phyloP scores from a whole-genome alignment of 2,113 vertebrate genomes.

The Oreocharis arfaki region DNA sequence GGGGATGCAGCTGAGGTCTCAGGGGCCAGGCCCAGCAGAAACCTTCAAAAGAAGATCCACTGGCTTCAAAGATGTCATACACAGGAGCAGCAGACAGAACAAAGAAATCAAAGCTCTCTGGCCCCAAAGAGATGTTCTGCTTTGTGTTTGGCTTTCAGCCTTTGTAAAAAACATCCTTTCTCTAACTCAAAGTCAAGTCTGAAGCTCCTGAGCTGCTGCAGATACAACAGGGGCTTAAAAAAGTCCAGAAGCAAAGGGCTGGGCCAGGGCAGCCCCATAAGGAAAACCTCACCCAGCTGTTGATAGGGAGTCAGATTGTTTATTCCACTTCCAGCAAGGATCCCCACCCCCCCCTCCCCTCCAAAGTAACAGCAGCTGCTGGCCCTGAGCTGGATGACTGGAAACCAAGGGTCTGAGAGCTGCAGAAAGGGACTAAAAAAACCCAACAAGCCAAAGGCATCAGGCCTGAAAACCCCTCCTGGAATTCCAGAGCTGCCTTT shows the following conservation, averaged over 20 bases:
- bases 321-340: not conserved
- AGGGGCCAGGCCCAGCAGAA: not conserved
- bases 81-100: not conserved
- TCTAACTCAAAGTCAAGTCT: not conserved
- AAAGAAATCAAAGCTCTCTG: conserved; percentile 7
- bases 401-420: not conserved
- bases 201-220: not conserved
- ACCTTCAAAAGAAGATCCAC: not conserved
- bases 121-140: not conserved
- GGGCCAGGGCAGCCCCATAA: not conserved
- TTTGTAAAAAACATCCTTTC: not conserved
- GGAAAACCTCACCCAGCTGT: not conserved
- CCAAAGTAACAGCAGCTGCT: not conserved
- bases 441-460: not conserved
- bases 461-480: not conserved
- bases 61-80: not conserved
- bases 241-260: not conserved
- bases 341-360: not conserved
- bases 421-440: not conserved
- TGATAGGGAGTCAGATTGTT: not conserved
- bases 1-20: not conserved
- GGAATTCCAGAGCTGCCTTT: not conserved
- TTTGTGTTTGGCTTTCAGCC: not conserved
- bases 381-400: not conserved
- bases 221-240: not conserved